These are phyloP conservation scores for Drosophila takahashii DNA, from an alignment of 1,140 invertebrate genomes.

Conservation along the genomic window DNA sequence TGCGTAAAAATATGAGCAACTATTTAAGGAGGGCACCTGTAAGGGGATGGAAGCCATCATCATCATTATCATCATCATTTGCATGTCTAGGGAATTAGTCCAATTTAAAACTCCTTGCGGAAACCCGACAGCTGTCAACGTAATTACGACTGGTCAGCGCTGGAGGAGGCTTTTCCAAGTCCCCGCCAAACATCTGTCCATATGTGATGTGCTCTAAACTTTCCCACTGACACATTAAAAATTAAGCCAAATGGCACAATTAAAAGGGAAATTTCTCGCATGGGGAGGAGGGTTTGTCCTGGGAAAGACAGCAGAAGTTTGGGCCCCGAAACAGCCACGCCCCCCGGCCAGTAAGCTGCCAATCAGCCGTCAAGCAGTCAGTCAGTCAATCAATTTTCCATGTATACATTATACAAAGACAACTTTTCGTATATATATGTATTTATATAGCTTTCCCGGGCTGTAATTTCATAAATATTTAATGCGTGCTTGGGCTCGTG, in stretches of 20 bases:
- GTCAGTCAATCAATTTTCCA: slow-evolving; percentile 57
- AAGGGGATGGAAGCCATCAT: neutral
- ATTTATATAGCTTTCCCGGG: neutral
- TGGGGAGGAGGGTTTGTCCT: neutral
- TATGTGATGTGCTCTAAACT: slow-evolving; percentile 29
- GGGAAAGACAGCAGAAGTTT: slow-evolving; percentile 23
- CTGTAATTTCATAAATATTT: slow-evolving; percentile 63
- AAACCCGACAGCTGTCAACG: slow-evolving; percentile 45
- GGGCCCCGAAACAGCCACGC: neutral
- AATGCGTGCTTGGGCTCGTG: slow-evolving; percentile 15
- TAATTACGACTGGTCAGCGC: slow-evolving; percentile 39
- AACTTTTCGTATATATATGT: slow-evolving; percentile 23
- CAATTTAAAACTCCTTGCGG: slow-evolving; percentile 35
- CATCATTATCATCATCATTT: slow-evolving; percentile 16
- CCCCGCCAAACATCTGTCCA: slow-evolving; percentile 23
- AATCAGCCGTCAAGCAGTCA: slow-evolving; percentile 54
- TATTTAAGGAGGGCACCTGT: slow-evolving; percentile 7
- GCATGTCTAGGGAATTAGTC: slow-evolving; percentile 27
- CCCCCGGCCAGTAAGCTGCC: slow-evolving; percentile 31
- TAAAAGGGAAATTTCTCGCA: slow-evolving; percentile 15
- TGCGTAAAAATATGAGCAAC: slow-evolving; percentile 32
- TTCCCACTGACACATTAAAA: slow-evolving; percentile 54
- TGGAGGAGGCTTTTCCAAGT: neutral
- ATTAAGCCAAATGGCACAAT: slow-evolving; percentile 50
- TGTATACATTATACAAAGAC: slow-evolving; percentile 24